These are phyloP conservation scores for Heloderma charlesbogerti DNA, from an alignment of 2,113 vertebrate genomes.

Conservation along the genomic window DNA sequence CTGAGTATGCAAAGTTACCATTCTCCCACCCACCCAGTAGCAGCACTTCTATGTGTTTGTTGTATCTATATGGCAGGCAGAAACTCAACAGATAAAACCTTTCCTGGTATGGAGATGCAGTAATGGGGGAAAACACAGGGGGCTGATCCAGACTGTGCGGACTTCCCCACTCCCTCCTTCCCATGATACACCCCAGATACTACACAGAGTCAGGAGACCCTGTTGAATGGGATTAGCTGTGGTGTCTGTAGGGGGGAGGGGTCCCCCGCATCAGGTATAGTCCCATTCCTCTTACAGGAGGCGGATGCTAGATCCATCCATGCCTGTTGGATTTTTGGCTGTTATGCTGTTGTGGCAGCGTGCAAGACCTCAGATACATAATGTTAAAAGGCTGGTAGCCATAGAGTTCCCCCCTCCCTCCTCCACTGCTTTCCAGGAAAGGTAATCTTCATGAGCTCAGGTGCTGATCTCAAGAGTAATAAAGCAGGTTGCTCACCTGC, in stretches of 20 bases:
- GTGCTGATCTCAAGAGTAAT: constrained; percentile 24
- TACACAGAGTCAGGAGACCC: no score
- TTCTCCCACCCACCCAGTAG: neutral
- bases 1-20: neutral
- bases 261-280: no score
- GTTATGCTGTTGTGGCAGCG: neutral
- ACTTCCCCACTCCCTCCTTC: no score
- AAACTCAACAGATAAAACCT: neutral
- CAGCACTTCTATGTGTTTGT: neutral
- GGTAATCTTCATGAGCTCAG: constrained; percentile 8
- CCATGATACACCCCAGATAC: no score
- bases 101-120: neutral
- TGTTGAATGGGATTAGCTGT: no score
- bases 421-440: constrained; percentile 23
- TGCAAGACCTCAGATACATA: neutral
- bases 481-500: constrained; percentile 26
- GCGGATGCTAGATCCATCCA: neutral
- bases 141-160: no score
- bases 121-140: neutral
- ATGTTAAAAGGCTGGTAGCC: neutral
- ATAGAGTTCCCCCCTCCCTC: neutral
- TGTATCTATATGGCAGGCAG: neutral
- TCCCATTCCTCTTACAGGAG: no score
- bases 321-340: neutral
- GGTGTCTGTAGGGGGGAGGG: no score